These are phyloP conservation scores for Monopterus albus DNA, from an alignment of 2,113 vertebrate genomes.

Conservation along the genomic window DNA sequence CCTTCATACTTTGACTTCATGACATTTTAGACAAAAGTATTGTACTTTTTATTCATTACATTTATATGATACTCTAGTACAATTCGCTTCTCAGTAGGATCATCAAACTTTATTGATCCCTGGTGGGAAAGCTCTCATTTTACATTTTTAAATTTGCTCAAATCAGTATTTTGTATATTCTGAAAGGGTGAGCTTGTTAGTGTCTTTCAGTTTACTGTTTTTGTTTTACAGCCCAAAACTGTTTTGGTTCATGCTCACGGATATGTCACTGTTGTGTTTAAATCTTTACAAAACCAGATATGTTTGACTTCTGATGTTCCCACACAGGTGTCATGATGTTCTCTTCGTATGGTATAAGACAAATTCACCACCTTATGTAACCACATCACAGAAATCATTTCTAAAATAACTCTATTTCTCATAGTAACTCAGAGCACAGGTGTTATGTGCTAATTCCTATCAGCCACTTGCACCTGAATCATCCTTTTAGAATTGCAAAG, in stretches of 20 bases:
- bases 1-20: no score
- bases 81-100: no score
- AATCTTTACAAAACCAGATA: constrained; percentile 2
- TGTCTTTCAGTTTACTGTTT: neutral
- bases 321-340: neutral
- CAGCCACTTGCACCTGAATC: constrained; percentile 44
- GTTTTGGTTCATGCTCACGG: no score
- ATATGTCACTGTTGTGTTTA: neutral
- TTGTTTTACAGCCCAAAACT: no score
- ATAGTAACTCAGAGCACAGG: constrained; percentile 20
- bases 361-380: constrained; percentile 25
- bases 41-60: no score
- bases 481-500: constrained; percentile 39
- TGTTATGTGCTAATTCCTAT: constrained; percentile 32
- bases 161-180: neutral
- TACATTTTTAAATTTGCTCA: neutral
- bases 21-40: no score
- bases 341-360: neutral
- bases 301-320: constrained; percentile 19
- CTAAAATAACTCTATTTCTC: constrained; percentile 22
- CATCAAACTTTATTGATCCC: no score
- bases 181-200: neutral
- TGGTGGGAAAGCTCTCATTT: no score
- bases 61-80: no score
- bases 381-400: constrained; percentile 13